A percentile compares a stretch with the other conserved stretches of the same genome.
phyloP scores from a whole-genome alignment of 92 coral and sea anemone species.

The Nematostella vectensis region DNA sequence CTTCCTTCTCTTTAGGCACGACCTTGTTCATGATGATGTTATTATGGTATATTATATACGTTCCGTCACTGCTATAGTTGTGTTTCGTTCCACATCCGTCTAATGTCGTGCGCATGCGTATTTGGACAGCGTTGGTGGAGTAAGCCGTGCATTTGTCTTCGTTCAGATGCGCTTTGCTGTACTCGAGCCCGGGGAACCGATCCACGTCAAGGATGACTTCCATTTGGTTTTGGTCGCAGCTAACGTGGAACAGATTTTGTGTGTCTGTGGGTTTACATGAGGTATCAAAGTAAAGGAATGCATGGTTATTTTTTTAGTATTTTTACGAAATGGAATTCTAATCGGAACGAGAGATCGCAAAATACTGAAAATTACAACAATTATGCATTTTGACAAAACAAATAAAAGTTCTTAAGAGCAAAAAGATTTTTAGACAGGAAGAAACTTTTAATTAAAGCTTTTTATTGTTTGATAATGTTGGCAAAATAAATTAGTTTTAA shows the following conservation, averaged over 20 bases:
- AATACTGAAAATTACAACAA: no score
- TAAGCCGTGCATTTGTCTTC: slow-evolving; percentile 30
- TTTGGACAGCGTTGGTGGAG: slow-evolving; percentile 28
- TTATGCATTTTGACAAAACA: no score
- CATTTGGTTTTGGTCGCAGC: slow-evolving; percentile 25
- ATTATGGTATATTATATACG: slow-evolving; percentile 33
- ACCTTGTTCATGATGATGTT: slow-evolving; percentile 19
- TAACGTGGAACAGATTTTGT: slow-evolving; percentile 20
- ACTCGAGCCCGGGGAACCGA: slow-evolving; percentile 15
- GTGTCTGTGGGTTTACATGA: neutral
- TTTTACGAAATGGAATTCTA: no score
- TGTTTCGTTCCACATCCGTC: slow-evolving; percentile 41
- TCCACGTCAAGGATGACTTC: slow-evolving; percentile 21
- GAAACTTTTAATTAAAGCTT: no score
- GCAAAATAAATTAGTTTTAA: no score
- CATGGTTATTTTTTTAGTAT: no score
- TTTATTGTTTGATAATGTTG: no score
- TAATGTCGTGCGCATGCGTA: slow-evolving; percentile 36
- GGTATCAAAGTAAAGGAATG: no score
- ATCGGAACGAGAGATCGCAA: no score
- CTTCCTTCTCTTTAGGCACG: neutral
- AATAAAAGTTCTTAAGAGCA: no score
- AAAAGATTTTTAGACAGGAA: no score
- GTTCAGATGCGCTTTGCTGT: slow-evolving; percentile 14
- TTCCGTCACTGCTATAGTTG: slow-evolving; percentile 34